Evolutionary conservation across 2,888 invertebrate species (phyloP).

Genomic region (Caenorhabditis macrosperma): DNA sequence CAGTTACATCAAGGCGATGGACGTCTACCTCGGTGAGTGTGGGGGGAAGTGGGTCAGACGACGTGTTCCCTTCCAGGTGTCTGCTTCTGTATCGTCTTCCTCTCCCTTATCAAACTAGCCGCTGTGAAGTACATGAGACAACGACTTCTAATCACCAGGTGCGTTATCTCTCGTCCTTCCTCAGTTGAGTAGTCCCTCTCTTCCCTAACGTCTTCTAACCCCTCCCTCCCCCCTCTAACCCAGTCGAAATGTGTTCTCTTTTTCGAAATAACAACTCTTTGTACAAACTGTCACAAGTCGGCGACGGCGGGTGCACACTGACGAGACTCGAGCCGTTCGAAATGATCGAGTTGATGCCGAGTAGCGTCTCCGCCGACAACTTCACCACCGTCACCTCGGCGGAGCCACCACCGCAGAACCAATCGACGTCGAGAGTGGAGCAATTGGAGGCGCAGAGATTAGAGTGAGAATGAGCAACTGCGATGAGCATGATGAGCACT

Average conservation of each 20-base stretch:
- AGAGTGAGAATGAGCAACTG: conserved; percentile 12
- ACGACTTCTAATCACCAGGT: conserved; percentile 71
- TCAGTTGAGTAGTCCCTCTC: neutral
- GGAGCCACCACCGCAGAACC: neutral
- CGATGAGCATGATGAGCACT: neutral
- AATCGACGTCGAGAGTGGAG: neutral
- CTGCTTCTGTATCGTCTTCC: conserved; percentile 79
- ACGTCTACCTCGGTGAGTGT: conserved; percentile 66
- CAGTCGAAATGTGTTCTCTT: neutral
- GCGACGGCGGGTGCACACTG: conserved; percentile 24
- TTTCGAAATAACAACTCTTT: conserved; percentile 46
- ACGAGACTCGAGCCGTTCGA: conserved; percentile 30
- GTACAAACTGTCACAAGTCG: conserved; percentile 52
- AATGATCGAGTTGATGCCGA: conserved; percentile 18
- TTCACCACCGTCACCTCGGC: conserved; percentile 5
- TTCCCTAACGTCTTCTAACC: neutral
- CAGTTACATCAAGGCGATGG: conserved; percentile 78
- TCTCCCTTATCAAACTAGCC: conserved; percentile 79
- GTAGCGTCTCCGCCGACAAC: conserved; percentile 9
- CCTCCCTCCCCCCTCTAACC: neutral
- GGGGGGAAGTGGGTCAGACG: neutral
- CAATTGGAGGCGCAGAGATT: neutral
- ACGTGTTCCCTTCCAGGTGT: conserved; percentile 64
- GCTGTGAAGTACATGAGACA: conserved; percentile 79
- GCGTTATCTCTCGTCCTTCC: neutral